A percentile compares a stretch with the other conserved stretches of the same genome.
Conservation (phyloP, 2,113 vertebrate genomes). For the Lepus americanus region DNA sequence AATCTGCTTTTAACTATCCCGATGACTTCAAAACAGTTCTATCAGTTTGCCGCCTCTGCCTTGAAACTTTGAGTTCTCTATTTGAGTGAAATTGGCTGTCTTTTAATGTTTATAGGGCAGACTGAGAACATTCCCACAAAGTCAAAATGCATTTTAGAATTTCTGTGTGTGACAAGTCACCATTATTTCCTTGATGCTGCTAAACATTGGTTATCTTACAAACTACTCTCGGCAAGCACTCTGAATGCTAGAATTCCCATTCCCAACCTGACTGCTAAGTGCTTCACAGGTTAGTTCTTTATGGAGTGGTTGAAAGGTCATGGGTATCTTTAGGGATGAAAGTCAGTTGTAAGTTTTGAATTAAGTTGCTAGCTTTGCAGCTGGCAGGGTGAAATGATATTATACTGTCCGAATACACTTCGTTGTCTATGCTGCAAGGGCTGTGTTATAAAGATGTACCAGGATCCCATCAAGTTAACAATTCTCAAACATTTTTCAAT, state of each 20-base stretch:
- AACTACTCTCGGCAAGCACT: background rate
- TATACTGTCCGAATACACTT: background rate
- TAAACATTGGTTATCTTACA: background rate
- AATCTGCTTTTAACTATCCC: slow-evolving; percentile 56
- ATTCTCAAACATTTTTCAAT: slow-evolving; percentile 47
- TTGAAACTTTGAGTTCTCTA: slow-evolving; percentile 26
- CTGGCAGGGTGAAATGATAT: background rate
- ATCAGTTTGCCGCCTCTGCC: slow-evolving; percentile 30
- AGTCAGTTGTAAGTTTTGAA: background rate
- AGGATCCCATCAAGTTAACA: slow-evolving; percentile 2
- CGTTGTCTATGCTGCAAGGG: background rate
- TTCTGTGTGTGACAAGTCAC: background rate
- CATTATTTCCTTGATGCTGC: background rate
- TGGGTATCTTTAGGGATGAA: background rate
- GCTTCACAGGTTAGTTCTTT: background rate
- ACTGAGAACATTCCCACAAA: background rate
- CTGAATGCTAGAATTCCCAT: background rate
- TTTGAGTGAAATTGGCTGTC: slow-evolving; percentile 22
- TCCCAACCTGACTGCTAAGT: background rate
- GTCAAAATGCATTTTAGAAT: slow-evolving; percentile 21
- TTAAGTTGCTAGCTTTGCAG: background rate
- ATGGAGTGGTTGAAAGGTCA: background rate
- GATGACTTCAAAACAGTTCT: slow-evolving; percentile 56
- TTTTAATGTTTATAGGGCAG: background rate
- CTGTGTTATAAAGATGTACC: background rate